Evolutionary conservation across 2,113 vertebrate species (phyloP).

Genomic region (Oncorhynchus keta): DNA sequence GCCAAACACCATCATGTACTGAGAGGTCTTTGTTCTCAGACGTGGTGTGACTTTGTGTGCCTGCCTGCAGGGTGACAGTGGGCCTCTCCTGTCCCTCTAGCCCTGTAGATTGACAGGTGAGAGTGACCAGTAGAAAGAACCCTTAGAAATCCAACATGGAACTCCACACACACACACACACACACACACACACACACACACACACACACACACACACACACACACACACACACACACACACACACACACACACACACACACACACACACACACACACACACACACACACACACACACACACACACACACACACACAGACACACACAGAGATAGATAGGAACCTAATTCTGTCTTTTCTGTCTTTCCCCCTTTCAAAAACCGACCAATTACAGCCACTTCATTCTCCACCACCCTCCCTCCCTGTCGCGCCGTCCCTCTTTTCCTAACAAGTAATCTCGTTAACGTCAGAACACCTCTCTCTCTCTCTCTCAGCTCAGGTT

Average conservation of each 20-base stretch:
- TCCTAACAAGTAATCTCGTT: slow-evolving; percentile 77
- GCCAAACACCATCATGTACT: not conserved
- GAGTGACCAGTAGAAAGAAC: slow-evolving; percentile 67
- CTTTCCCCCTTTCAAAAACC: slow-evolving; percentile 69
- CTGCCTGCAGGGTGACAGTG: not conserved
- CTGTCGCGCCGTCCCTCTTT: slow-evolving; percentile 41
- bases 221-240: too few species aligned
- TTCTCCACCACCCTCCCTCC: slow-evolving; percentile 54
- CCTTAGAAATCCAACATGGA: slow-evolving; percentile 59
- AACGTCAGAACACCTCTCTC: slow-evolving; percentile 63
- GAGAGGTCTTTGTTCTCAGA: not conserved
- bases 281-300: too few species aligned
- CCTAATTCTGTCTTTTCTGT: slow-evolving; percentile 69
- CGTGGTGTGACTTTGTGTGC: too few species aligned
- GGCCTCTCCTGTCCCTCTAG: not conserved
- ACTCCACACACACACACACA: not conserved
- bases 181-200: slow-evolving; percentile 23
- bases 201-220: not conserved
- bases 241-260: too few species aligned
- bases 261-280: too few species aligned
- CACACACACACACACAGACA: too few species aligned
- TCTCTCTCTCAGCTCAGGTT: slow-evolving; percentile 4
- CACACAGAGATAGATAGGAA: slow-evolving; percentile 55
- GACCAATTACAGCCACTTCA: slow-evolving; percentile 77
- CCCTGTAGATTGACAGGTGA: slow-evolving; percentile 65